phyloP scores from a whole-genome alignment of 1,140 invertebrate species.

The Medauroidea extradentata region DNA sequence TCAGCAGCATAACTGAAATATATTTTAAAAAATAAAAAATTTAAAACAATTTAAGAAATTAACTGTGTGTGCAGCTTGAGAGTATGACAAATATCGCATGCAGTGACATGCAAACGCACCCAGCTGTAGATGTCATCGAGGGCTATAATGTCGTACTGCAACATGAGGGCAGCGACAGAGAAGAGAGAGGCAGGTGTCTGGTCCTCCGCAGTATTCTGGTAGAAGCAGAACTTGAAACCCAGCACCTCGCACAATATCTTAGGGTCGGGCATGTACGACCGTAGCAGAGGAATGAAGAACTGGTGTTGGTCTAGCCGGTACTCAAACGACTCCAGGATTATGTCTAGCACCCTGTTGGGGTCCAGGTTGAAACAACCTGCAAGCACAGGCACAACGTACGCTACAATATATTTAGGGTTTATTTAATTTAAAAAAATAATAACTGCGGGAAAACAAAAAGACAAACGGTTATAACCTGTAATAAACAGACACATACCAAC shows the following conservation, averaged over 20 bases:
- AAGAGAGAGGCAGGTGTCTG: conserved; percentile 79
- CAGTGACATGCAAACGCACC: conserved; percentile 52
- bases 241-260: conserved; percentile 88
- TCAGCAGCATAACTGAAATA: too few species aligned
- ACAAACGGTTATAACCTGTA: too few species aligned
- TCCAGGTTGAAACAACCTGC: conserved; percentile 98
- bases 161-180: conserved; percentile 80
- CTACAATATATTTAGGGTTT: too few species aligned
- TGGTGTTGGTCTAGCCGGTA: conserved; percentile 58
- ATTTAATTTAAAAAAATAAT: too few species aligned
- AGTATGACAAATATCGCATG: too few species aligned
- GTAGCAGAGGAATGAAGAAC: conserved; percentile 79
- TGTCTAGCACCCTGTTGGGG: conserved; percentile 95
- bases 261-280: conserved; percentile 79
- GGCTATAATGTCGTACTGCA: conserved; percentile 81
- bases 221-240: conserved; percentile 89
- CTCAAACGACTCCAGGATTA: conserved; percentile 96
- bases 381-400: too few species aligned
- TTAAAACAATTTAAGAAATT: too few species aligned
- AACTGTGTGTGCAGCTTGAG: too few species aligned
- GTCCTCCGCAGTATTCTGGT: conserved; percentile 54
- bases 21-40: too few species aligned
- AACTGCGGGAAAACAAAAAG: too few species aligned
- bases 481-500: too few species aligned
- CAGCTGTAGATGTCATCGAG: conserved; percentile 88